Evolutionary conservation across 92 coral and sea anemone species (phyloP).

Genomic region (Siderastrea radians): DNA sequence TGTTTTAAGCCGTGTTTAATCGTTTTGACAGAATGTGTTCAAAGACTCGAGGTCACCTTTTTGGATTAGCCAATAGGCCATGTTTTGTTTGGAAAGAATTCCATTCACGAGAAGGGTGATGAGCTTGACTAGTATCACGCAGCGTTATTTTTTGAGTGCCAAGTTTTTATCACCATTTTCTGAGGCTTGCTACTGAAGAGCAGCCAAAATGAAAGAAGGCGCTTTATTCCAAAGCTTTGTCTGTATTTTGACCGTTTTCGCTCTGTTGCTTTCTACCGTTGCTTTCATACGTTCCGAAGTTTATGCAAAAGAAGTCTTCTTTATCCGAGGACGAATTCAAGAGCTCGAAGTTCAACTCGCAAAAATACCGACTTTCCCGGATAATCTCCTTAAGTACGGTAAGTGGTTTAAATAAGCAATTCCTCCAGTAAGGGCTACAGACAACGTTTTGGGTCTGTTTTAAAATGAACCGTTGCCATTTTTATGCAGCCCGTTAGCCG

Average conservation of each 20-base stretch:
- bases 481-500: too few relatives aligned
- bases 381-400: slow-evolving; percentile 1
- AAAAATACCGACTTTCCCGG: background rate
- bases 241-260: background rate
- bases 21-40: background rate
- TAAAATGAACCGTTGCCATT: too few relatives aligned
- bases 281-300: background rate
- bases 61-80: background rate
- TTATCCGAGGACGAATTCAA: slow-evolving; percentile 4
- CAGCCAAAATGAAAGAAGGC: slow-evolving; percentile 11
- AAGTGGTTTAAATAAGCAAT: background rate
- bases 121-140: slow-evolving; percentile 14
- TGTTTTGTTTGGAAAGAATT: background rate
- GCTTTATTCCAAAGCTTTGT: background rate
- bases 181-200: background rate
- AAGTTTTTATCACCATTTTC: background rate
- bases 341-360: slow-evolving; percentile 16
- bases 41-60: background rate
- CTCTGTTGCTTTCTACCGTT: slow-evolving; percentile 17
- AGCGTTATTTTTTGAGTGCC: background rate
- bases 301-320: background rate
- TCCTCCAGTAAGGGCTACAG: background rate
- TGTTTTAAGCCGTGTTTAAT: background rate
- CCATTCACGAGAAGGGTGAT: background rate
- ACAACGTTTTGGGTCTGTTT: too few relatives aligned